These are phyloP conservation scores for Rhingia rostrata DNA, from an alignment of 2,888 invertebrate genomes.

Conservation along the genomic window DNA sequence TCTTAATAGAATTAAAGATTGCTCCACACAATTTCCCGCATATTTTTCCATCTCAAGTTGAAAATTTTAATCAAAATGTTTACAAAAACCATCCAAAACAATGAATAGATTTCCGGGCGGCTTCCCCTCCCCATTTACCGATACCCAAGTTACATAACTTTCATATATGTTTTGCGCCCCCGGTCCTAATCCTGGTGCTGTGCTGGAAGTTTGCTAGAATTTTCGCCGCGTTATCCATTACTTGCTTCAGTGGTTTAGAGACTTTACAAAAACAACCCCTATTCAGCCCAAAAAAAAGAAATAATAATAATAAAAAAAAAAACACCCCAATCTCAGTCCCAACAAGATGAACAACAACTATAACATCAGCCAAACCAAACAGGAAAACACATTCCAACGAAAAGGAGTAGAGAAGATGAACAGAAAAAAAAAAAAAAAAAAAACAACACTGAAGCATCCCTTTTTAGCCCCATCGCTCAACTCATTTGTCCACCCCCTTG, in stretches of 20 bases:
- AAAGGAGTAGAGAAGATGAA: conserved; percentile 31
- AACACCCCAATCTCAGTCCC: conserved; percentile 58
- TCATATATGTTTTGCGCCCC: conserved; percentile 11
- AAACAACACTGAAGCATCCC: conserved; percentile 67
- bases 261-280: conserved; percentile 64
- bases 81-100: conserved; percentile 3
- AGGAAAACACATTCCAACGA: conserved; percentile 54
- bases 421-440: conserved; percentile 44
- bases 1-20: no score
- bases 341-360: conserved; percentile 29
- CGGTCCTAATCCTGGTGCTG: conserved; percentile 34
- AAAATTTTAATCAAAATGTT: not conserved
- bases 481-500: conserved; percentile 68
- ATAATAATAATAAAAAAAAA: conserved; percentile 6
- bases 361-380: conserved; percentile 53
- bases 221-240: conserved; percentile 72
- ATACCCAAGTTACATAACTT: conserved; percentile 35
- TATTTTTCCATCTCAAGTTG: not conserved
- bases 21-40: not conserved
- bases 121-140: conserved; percentile 7
- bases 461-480: conserved; percentile 71
- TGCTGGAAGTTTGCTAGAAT: conserved; percentile 57
- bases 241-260: conserved; percentile 71
- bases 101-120: conserved; percentile 30
- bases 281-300: conserved; percentile 20